These are phyloP conservation scores for Hemithea aestivaria DNA, from an alignment of 2,888 invertebrate species.

Conservation along the genomic window DNA sequence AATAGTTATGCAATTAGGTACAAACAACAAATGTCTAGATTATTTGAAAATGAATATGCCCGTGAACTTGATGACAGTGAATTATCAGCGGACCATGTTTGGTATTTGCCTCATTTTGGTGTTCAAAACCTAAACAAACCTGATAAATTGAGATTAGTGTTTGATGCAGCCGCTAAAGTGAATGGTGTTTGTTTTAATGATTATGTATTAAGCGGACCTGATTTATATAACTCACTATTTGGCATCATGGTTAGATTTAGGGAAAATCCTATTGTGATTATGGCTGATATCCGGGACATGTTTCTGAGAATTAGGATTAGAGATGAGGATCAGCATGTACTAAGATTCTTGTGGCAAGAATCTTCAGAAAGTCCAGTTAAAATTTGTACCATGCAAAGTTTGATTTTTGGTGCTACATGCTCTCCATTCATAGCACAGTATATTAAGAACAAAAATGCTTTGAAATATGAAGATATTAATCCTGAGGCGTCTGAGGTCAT, in stretches of 20 bases:
- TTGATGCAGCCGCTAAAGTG: too few species aligned
- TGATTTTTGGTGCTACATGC: slow-evolving; percentile 23
- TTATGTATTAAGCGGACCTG: background rate
- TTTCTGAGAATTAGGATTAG: background rate
- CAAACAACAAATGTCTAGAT: slow-evolving; percentile 11
- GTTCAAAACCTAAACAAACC: too few species aligned
- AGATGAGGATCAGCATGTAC: background rate
- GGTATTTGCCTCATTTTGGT: background rate
- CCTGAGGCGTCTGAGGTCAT: slow-evolving; percentile 10
- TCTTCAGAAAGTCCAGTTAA: too few species aligned
- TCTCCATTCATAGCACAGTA: slow-evolving; percentile 27
- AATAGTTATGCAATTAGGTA: slow-evolving; percentile 13
- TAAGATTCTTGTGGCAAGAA: background rate
- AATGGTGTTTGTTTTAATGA: too few species aligned
- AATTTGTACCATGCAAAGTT: slow-evolving; percentile 18
- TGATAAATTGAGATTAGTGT: background rate
- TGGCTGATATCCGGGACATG: background rate
- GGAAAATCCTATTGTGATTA: too few species aligned
- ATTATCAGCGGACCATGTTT: slow-evolving; percentile 6
- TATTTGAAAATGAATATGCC: slow-evolving; percentile 22
- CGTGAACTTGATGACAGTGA: slow-evolving; percentile 20
- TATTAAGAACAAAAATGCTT: slow-evolving; percentile 26
- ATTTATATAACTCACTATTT: background rate
- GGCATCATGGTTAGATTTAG: too few species aligned
- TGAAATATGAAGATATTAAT: slow-evolving; percentile 13